These are phyloP conservation scores for Xylocampa areola DNA, from an alignment of 2,888 invertebrate genomes.

Conservation along the genomic window DNA sequence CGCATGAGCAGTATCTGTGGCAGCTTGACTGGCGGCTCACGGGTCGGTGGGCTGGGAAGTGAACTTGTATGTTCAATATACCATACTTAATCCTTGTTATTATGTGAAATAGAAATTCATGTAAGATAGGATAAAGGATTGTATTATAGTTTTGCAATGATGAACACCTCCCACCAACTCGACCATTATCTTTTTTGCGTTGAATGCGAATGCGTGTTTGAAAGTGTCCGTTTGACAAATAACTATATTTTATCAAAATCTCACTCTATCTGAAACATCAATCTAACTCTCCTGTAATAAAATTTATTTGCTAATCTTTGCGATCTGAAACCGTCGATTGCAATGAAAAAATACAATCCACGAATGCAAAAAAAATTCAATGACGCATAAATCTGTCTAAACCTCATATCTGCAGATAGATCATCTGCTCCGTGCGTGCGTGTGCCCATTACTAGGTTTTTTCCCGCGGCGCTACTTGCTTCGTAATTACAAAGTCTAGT, in stretches of 20 bases:
- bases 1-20: slow-evolving; percentile 60
- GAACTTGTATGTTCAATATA: slow-evolving; percentile 58
- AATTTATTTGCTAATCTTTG: slow-evolving; percentile 26
- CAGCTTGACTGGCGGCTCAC: slow-evolving; percentile 51
- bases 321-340: slow-evolving; percentile 29
- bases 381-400: slow-evolving; percentile 63
- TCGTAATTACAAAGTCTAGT: slow-evolving; percentile 72
- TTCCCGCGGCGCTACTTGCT: slow-evolving; percentile 71
- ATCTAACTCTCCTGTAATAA: slow-evolving; percentile 20
- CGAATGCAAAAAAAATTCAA: slow-evolving; percentile 39
- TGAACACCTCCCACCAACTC: slow-evolving; percentile 37
- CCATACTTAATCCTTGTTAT: slow-evolving; percentile 58
- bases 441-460: slow-evolving; percentile 69
- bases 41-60: slow-evolving; percentile 48
- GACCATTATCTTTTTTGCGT: slow-evolving; percentile 37
- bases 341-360: slow-evolving; percentile 32
- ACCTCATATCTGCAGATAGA: slow-evolving; percentile 69
- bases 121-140: slow-evolving; percentile 46
- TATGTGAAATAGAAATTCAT: slow-evolving; percentile 31
- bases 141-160: slow-evolving; percentile 22
- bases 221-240: slow-evolving; percentile 27
- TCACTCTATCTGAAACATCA: slow-evolving; percentile 24
- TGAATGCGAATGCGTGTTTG: slow-evolving; percentile 8
- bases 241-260: slow-evolving; percentile 19
- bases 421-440: slow-evolving; percentile 69